These are phyloP conservation scores for Triplophysa yarkandensis DNA, from an alignment of 2,797 vertebrate genomes.

Conservation along the genomic window DNA sequence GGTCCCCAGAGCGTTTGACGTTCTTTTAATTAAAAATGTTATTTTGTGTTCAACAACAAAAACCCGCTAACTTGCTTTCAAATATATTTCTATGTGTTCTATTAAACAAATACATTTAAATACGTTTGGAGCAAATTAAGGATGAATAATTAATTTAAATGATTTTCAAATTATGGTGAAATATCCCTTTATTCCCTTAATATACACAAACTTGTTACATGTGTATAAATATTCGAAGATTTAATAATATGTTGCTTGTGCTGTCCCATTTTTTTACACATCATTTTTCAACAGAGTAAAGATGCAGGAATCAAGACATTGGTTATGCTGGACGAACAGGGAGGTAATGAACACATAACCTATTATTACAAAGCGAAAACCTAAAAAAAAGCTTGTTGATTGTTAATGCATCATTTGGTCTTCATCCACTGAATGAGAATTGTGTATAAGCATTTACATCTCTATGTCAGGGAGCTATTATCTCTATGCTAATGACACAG, in stretches of 20 bases:
- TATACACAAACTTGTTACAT: no score
- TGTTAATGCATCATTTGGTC: conserved; percentile 14
- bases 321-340: conserved; percentile 87
- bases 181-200: no score
- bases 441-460: conserved; percentile 5
- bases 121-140: no score
- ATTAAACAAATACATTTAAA: no score
- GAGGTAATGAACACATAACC: conserved; percentile 69
- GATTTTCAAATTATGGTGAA: no score
- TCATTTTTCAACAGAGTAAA: conserved; percentile 74
- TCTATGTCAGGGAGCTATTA: conserved; percentile 25
- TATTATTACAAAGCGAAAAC: not conserved
- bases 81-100: no score
- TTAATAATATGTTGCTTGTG: not conserved
- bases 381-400: not conserved
- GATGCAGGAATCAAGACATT: conserved; percentile 80
- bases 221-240: no score
- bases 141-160: no score
- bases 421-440: not conserved
- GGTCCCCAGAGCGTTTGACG: no score
- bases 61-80: no score
- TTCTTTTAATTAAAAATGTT: no score
- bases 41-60: no score
- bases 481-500: conserved; percentile 15
- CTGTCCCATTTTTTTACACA: not conserved